These are phyloP conservation scores for Brenthis hecate DNA, from an alignment of 2,888 invertebrate species.

Conservation along the genomic window DNA sequence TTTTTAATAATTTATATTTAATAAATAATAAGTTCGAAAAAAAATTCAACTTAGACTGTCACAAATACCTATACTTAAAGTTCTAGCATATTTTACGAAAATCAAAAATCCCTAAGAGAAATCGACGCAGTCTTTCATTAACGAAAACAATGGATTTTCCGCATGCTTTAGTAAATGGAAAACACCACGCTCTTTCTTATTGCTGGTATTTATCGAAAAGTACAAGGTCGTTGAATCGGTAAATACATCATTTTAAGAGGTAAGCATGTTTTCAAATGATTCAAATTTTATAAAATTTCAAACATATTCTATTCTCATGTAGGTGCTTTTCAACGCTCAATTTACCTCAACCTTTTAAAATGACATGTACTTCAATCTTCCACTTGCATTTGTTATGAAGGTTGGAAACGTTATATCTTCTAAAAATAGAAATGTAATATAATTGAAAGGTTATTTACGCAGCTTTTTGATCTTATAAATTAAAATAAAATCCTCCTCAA, in stretches of 20 bases:
- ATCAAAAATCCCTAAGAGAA: not conserved
- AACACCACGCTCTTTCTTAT: not conserved
- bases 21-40: too few species aligned
- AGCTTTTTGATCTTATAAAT: too few species aligned
- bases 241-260: not conserved
- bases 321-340: constrained; percentile 15
- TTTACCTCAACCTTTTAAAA: constrained; percentile 31
- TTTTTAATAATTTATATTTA: too few species aligned
- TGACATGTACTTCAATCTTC: constrained; percentile 49
- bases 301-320: too few species aligned
- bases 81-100: not conserved
- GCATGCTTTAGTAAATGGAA: not conserved
- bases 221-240: not conserved
- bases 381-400: constrained; percentile 39
- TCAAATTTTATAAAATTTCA: too few species aligned
- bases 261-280: too few species aligned
- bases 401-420: too few species aligned
- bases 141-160: constrained; percentile 10
- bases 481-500: too few species aligned
- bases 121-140: not conserved
- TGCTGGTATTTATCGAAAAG: not conserved
- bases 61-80: not conserved
- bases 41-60: too few species aligned
- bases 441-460: too few species aligned
- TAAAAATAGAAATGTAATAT: too few species aligned